These are phyloP conservation scores for Leptinotarsa lineolata DNA, from an alignment of 1,140 invertebrate genomes.

Conservation along the genomic window DNA sequence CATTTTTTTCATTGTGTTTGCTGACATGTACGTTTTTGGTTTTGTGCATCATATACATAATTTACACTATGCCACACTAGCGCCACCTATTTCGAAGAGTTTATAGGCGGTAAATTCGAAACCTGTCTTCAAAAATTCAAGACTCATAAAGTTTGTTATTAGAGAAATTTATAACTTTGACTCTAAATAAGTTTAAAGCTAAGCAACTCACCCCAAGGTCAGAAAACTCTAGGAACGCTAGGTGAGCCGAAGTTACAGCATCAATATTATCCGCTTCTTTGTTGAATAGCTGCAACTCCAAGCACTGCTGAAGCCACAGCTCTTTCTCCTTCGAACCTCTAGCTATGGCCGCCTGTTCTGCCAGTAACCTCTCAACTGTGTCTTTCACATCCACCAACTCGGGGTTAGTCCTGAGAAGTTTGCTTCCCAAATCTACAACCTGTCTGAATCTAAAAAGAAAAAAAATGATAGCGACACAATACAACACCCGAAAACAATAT, in stretches of 20 bases:
- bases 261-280: constrained; percentile 97
- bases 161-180: too few species aligned
- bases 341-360: constrained; percentile 76
- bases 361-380: constrained; percentile 72
- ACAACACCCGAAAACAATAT: background rate
- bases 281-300: constrained; percentile 90
- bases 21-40: too few species aligned
- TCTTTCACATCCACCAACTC: constrained; percentile 71
- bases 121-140: too few species aligned
- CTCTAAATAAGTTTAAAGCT: too few species aligned
- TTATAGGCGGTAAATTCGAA: too few species aligned
- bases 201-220: constrained; percentile 77
- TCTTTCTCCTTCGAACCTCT: constrained; percentile 84
- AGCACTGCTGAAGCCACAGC: constrained; percentile 79
- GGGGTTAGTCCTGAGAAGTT: constrained; percentile 73
- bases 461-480: background rate
- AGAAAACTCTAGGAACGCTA: constrained; percentile 88
- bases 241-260: constrained; percentile 90
- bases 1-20: too few species aligned
- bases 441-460: constrained; percentile 71
- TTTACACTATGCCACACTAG: too few species aligned
- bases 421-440: constrained; percentile 75
- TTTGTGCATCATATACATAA: too few species aligned
- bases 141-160: too few species aligned
- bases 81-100: too few species aligned